Evolutionary conservation across 2,797 vertebrate species (phyloP).

Genomic region (Myoxocephalus aenaeus): DNA sequence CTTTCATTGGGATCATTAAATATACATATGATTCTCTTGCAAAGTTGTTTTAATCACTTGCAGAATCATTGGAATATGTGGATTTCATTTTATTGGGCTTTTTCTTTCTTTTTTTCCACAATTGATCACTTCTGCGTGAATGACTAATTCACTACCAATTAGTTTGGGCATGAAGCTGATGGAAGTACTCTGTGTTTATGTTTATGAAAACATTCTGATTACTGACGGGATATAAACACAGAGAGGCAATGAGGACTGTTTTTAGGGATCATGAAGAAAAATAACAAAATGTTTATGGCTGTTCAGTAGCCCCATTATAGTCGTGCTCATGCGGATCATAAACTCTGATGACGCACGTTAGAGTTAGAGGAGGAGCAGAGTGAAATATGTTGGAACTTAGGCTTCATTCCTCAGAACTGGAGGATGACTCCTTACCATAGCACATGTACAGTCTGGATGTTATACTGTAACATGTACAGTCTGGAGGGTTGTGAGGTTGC

Average conservation of each 20-base stretch:
- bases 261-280: constrained; percentile 3
- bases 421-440: too few species aligned
- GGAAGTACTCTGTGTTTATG: constrained; percentile 22
- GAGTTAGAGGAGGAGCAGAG: background rate
- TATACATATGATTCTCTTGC: constrained; percentile 29
- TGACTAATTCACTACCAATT: constrained; percentile 47
- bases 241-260: background rate
- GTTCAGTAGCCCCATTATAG: background rate
- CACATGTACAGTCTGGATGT: too few species aligned
- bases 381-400: too few species aligned
- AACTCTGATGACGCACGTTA: too few species aligned
- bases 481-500: too few species aligned
- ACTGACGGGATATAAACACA: constrained; percentile 15
- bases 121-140: constrained; percentile 42
- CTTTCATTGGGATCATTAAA: constrained; percentile 54
- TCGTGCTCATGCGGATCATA: background rate
- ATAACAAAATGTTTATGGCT: background rate
- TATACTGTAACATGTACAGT: too few species aligned
- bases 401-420: too few species aligned
- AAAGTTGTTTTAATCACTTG: constrained; percentile 28
- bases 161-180: constrained; percentile 34
- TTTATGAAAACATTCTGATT: constrained; percentile 9
- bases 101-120: constrained; percentile 26
- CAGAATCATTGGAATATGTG: constrained; percentile 43
- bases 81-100: constrained; percentile 40